Percentiles rank a stretch among this genome's conserved stretches.
Evolutionary conservation across 2,113 vertebrate species (phyloP).

Genomic region (Gymnorhina tibicen): DNA sequence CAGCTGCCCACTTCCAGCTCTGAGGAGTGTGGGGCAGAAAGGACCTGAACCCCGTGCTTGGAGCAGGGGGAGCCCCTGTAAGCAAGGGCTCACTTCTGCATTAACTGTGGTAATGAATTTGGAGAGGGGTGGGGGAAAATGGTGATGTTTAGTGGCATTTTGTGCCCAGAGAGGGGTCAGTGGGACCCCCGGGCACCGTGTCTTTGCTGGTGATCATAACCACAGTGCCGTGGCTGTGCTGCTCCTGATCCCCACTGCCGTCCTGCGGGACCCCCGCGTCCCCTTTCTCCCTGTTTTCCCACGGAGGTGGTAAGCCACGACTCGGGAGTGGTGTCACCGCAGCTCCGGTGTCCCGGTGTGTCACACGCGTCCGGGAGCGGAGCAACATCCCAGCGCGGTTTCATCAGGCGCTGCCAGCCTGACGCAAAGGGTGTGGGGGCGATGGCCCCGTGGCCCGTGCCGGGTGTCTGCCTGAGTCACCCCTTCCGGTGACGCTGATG

Average conservation of each 20-base stretch:
- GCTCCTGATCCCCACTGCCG: fast-evolving
- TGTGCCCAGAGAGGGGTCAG: neutral
- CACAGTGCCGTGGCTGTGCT: neutral
- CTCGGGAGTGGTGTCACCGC: neutral
- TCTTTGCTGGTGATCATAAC: neutral
- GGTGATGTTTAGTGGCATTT: neutral
- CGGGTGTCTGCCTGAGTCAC: neutral
- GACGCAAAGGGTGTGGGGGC: neutral
- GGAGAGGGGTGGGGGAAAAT: fast-evolving
- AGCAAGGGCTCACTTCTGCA: neutral
- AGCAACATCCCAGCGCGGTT: neutral
- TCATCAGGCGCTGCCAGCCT: neutral
- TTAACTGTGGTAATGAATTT: too few relatives aligned
- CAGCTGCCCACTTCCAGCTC: neutral
- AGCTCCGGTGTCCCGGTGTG: neutral
- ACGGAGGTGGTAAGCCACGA: fast-evolving
- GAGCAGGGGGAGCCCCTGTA: neutral
- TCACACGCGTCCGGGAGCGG: neutral
- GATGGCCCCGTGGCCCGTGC: neutral
- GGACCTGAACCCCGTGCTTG: neutral
- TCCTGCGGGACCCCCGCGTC: neutral
- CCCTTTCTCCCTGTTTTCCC: neutral
- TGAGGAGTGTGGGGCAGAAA: neutral
- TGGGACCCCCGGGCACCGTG: fast-evolving
- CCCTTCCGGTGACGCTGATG: neutral